phyloP scores from a whole-genome alignment of 2,888 invertebrate genomes.

The Andrena haemorrhoa region DNA sequence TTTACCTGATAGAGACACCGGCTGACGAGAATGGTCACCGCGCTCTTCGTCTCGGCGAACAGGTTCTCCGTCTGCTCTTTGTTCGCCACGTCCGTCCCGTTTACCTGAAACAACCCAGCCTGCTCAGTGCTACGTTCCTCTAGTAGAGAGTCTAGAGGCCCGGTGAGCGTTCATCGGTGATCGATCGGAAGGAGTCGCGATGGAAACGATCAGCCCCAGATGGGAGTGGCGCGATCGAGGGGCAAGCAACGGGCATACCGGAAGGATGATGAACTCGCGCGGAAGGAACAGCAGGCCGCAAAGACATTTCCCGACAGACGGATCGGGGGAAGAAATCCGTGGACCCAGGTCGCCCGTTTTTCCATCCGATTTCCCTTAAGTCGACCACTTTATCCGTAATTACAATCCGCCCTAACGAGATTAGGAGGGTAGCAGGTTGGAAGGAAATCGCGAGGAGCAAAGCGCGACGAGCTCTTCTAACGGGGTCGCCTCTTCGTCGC shows the following conservation, averaged over 20 bases:
- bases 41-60: conserved; percentile 87
- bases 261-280: no score
- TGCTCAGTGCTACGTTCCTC: neutral
- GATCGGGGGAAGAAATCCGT: conserved; percentile 23
- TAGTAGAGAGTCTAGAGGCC: no score
- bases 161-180: no score
- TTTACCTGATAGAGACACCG: conserved; percentile 86
- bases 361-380: conserved; percentile 56
- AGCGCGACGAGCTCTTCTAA: conserved; percentile 22
- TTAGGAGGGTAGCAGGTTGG: conserved; percentile 64
- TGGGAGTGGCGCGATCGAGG: no score
- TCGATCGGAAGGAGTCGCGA: no score
- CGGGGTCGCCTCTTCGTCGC: neutral
- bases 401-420: conserved; percentile 75
- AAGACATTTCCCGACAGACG: conserved; percentile 8
- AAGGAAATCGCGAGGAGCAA: conserved; percentile 46
- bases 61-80: conserved; percentile 88
- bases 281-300: neutral
- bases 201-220: no score
- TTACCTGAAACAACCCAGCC: conserved; percentile 83
- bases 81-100: conserved; percentile 87
- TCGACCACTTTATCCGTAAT: conserved; percentile 73
- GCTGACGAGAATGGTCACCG: conserved; percentile 87
- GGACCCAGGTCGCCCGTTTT: conserved; percentile 25
- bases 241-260: no score